These are phyloP conservation scores for Pollenia griseotomentosa DNA, from an alignment of 2,888 invertebrate genomes.

Conservation along the genomic window DNA sequence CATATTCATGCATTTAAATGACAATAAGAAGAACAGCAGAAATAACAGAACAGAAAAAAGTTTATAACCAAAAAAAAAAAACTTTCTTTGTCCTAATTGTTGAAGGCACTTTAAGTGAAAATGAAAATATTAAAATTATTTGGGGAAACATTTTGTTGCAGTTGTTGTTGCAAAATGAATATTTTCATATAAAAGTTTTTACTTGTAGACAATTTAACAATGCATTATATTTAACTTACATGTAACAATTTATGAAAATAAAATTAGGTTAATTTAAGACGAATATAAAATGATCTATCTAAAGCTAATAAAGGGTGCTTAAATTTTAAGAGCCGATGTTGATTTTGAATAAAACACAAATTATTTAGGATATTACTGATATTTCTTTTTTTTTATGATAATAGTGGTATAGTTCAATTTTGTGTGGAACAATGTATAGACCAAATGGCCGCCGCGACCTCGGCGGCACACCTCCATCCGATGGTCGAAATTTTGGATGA, in stretches of 20 bases:
- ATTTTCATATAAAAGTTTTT: conserved; percentile 24
- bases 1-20: conserved; percentile 2
- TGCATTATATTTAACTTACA: conserved; percentile 1
- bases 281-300: background rate
- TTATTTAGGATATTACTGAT: too few relatives aligned
- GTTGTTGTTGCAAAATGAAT: background rate
- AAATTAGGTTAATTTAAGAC: background rate
- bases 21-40: background rate
- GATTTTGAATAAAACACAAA: too few relatives aligned
- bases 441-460: too few relatives aligned
- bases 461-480: too few relatives aligned
- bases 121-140: conserved; percentile 38
- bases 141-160: conserved; percentile 6
- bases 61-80: background rate
- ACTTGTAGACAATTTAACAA: conserved; percentile 35
- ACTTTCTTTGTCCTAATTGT: conserved; percentile 3
- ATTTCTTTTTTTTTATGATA: too few relatives aligned
- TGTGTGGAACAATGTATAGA: too few relatives aligned
- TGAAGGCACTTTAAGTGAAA: conserved; percentile 52
- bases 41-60: background rate
- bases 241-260: conserved; percentile 3
- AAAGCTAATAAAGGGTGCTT: too few relatives aligned
- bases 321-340: too few relatives aligned
- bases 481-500: too few relatives aligned
- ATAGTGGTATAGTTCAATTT: too few relatives aligned